A percentile compares a stretch with the other conserved stretches of the same genome.
These are phyloP conservation scores for Physocephala rufipes DNA, from an alignment of 2,888 invertebrate species.

Conservation along the genomic window DNA sequence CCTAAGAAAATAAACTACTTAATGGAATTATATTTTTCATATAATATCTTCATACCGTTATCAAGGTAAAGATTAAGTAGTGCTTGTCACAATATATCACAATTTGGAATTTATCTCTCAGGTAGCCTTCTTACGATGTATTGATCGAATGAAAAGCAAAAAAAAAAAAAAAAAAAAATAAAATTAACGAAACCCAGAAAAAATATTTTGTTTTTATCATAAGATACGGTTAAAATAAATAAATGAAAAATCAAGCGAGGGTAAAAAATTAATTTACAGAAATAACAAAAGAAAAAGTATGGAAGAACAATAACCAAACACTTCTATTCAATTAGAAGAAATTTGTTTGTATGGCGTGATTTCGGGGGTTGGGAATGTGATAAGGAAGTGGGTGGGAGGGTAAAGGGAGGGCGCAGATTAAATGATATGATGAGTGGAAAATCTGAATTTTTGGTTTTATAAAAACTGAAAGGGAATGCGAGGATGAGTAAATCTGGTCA, in stretches of 20 bases:
- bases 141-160: too few species aligned
- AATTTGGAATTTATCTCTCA: too few species aligned
- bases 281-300: constrained; percentile 4
- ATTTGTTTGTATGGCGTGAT: not conserved
- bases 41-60: too few species aligned
- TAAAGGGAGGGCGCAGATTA: not conserved
- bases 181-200: constrained; percentile 7
- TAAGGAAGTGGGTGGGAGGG: not conserved
- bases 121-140: too few species aligned
- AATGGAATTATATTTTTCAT: too few species aligned
- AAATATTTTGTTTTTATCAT: constrained; percentile 26
- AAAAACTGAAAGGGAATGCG: too few species aligned
- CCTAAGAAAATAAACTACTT: too few species aligned
- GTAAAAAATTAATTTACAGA: constrained; percentile 25
- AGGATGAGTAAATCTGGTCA: constrained; percentile 43
- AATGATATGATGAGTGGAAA: too few species aligned
- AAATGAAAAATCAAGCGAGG: not conserved
- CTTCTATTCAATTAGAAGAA: constrained; percentile 33
- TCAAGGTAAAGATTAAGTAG: too few species aligned
- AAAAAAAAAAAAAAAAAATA: not conserved
- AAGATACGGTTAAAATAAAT: constrained; percentile 1
- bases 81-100: too few species aligned
- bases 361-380: not conserved
- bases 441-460: not conserved
- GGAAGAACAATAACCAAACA: constrained; percentile 25